Evolutionary conservation across 2,797 vertebrate species (phyloP), one percentile per base, ranked within the genome.

Genomic region (Sebastes ruberrimus): DNA sequence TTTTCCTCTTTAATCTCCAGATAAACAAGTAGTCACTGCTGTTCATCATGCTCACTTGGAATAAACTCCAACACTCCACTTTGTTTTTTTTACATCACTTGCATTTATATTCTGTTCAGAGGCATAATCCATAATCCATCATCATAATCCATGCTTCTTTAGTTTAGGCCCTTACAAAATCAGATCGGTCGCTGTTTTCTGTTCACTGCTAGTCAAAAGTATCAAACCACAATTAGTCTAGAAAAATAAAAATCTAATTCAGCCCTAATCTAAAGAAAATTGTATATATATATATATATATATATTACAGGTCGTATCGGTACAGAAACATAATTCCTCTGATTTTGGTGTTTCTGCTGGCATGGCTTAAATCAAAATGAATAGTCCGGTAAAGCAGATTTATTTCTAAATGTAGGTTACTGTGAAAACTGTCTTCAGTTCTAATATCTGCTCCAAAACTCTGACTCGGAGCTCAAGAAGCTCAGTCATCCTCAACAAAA

Each of bases 51-150:
- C 10, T 52, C 2, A 30, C 27, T 6, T 68, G 9, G 8, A 32
- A 62, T 38, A 33, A 25, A 49, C 22, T 60, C 35, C 13, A 61
- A 60, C 6, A 59, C 32, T 64, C 53, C 35, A 38, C 35, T 38
- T 38, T 38, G 11, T 38, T 38, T 14, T 38, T 13, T 38, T 38
- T 38, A 38, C 35, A 38, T 38, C 35, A 38, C 35, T 38, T 38
- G 8, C 68, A 69, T 80, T 83, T 30, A 63, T 33, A 38, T 61
- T 64, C 11, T 53, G 30, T 56, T 61, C 62, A 59, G 20, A 71
- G 53, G n/a, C 63, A 65, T 80, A 70, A 87, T 71, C 67, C 78
- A 14, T 85, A 80, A 87, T 87, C 83, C 81, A 71, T 52, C 13
- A 14, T 38, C 35, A 38, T 38, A 72, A 87, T 80, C 78, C 46